Evolutionary conservation across 2,888 invertebrate species (phyloP).

Genomic region (Pachycephus smyrnensis): DNA sequence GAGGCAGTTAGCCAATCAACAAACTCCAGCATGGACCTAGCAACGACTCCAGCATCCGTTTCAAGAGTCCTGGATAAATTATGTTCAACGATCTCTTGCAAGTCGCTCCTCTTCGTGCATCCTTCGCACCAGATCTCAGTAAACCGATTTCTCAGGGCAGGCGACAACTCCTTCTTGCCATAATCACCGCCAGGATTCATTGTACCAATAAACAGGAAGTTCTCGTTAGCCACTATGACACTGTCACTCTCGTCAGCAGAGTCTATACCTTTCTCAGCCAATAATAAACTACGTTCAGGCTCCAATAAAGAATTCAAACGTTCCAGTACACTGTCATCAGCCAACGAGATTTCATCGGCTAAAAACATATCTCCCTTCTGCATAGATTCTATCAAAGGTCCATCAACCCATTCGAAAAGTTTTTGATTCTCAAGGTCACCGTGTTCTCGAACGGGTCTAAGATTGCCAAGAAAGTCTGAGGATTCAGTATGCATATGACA

Average conservation of each 20-base stretch:
- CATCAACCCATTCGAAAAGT: slow-evolving; percentile 98
- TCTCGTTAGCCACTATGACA: slow-evolving; percentile 75
- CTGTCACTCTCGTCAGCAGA: slow-evolving; percentile 65
- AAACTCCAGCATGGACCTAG: slow-evolving; percentile 82
- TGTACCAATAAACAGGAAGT: slow-evolving; percentile 92
- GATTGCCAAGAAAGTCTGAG: slow-evolving; percentile 95
- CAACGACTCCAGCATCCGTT: slow-evolving; percentile 72
- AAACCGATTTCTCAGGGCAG: slow-evolving; percentile 95
- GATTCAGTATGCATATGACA: slow-evolving; percentile 99
- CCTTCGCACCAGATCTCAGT: slow-evolving; percentile 99
- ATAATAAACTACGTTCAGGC: slow-evolving; percentile 88
- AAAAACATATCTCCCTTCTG: slow-evolving; percentile 87
- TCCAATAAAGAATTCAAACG: slow-evolving; percentile 95
- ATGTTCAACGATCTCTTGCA: slow-evolving; percentile 83
- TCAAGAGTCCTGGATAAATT: slow-evolving; percentile 75
- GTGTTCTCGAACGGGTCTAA: slow-evolving; percentile 86
- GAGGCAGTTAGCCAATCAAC: slow-evolving; percentile 80
- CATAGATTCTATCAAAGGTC: slow-evolving; percentile 94
- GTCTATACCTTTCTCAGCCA: slow-evolving; percentile 90
- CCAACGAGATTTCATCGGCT: slow-evolving; percentile 98
- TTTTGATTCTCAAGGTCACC: slow-evolving; percentile 67
- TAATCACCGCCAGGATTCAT: slow-evolving; percentile 99
- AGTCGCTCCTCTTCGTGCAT: slow-evolving; percentile 78
- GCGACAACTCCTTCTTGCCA: slow-evolving; percentile 98
- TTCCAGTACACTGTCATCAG: slow-evolving; percentile 98